These are phyloP conservation scores for Pseudoatta argentina DNA, from an alignment of 1,140 invertebrate genomes.

Conservation along the genomic window DNA sequence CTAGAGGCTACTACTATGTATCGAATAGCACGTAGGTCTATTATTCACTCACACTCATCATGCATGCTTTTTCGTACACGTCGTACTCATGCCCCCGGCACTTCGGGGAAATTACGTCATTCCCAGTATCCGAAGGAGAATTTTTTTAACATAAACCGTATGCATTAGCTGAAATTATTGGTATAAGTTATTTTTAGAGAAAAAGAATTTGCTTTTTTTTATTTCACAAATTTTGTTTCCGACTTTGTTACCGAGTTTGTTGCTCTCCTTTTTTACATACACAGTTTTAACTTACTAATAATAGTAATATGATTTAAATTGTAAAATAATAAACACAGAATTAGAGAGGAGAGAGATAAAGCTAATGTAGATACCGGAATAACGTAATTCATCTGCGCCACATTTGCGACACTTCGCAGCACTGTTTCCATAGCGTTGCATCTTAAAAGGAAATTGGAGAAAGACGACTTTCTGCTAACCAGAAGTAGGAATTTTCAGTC, in stretches of 20 bases:
- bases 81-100: background rate
- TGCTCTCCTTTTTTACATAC: background rate
- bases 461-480: background rate
- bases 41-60: conserved; percentile 74
- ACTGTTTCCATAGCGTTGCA: background rate
- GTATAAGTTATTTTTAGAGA: background rate
- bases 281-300: background rate
- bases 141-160: background rate
- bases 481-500: background rate
- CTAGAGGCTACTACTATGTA: conserved; percentile 80
- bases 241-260: background rate
- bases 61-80: conserved; percentile 69
- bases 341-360: background rate
- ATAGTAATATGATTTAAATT: background rate
- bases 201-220: background rate
- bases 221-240: background rate
- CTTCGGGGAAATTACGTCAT: conserved; percentile 37
- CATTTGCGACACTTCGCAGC: background rate
- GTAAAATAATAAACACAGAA: background rate
- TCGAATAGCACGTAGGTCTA: conserved; percentile 82
- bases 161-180: background rate
- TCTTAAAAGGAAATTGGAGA: conserved; percentile 34
- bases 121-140: background rate
- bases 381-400: conserved; percentile 26
- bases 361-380: conserved; percentile 10